Conservation (phyloP, 2,113 vertebrate species). For the Gambusia affinis region DNA sequence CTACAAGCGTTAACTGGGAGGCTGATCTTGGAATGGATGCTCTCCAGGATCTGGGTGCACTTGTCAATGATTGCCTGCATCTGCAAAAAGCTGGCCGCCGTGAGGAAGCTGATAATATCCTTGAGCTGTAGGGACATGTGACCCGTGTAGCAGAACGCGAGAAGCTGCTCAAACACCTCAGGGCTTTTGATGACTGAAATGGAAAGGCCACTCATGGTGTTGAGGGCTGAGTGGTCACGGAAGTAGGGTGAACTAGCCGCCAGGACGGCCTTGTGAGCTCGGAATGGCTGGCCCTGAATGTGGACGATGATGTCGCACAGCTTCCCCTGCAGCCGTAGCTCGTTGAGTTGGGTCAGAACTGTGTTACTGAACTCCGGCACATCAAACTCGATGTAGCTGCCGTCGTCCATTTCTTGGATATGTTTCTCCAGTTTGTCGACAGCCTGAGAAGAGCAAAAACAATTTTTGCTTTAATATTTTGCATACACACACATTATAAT, state of each 20-base stretch:
- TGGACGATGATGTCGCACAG: conserved; percentile 98
- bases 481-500: not conserved
- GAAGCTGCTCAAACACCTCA: conserved; percentile 95
- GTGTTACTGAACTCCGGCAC: conserved; percentile 99
- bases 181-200: conserved; percentile 99
- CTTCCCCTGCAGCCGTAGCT: conserved; percentile 95
- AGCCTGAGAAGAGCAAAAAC: conserved; percentile 57
- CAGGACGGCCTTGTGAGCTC: conserved; percentile 96
- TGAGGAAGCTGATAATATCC: conserved; percentile 97
- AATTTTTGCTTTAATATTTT: conserved; percentile 1
- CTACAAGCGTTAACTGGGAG: conserved; percentile 86
- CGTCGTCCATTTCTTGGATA: conserved; percentile 93
- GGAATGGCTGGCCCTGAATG: conserved; percentile 97
- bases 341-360: conserved; percentile 95
- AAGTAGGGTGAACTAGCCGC: conserved; percentile 98
- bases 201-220: conserved; percentile 98
- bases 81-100: conserved; percentile 97
- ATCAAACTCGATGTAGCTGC: conserved; percentile 98
- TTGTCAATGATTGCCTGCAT: conserved; percentile 99
- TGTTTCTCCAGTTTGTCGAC: conserved; percentile 75
- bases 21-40: conserved; percentile 96
- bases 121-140: conserved; percentile 96
- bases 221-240: conserved; percentile 95
- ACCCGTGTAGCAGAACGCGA: conserved; percentile 98
- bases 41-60: conserved; percentile 97